Evolutionary conservation across 2,113 vertebrate species (phyloP).

Genomic region (Bubo bubo): DNA sequence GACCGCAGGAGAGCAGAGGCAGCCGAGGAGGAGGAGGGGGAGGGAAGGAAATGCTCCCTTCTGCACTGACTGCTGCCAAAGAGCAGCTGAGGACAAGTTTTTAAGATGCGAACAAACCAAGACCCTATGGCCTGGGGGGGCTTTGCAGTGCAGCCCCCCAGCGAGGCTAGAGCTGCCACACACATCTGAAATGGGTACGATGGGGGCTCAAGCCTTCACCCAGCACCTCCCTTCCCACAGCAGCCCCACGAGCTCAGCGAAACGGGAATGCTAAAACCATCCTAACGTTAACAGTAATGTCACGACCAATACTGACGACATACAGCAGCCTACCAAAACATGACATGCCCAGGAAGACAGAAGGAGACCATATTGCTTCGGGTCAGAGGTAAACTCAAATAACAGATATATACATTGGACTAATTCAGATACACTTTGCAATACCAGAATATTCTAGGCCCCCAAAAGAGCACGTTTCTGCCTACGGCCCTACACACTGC

Average conservation of each 20-base stretch:
- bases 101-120: background rate
- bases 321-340: background rate
- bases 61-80: background rate
- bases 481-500: background rate
- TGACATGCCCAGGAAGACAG: background rate
- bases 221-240: background rate
- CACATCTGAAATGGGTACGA: background rate
- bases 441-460: background rate
- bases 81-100: background rate
- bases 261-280: background rate
- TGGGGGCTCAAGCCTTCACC: background rate
- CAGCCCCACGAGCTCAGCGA: background rate
- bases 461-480: background rate
- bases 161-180: background rate
- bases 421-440: background rate
- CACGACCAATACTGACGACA: rapidly evolving
- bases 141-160: background rate
- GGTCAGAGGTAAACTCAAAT: background rate
- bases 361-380: background rate
- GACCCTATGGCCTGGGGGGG: background rate
- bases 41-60: background rate
- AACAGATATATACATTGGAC: background rate
- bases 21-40: background rate
- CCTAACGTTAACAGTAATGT: rapidly evolving
- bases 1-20: background rate